Evolutionary conservation across 2,113 vertebrate species (phyloP), one percentile per base, ranked within the genome.

Genomic region (Trichomycterus rosablanca): DNA sequence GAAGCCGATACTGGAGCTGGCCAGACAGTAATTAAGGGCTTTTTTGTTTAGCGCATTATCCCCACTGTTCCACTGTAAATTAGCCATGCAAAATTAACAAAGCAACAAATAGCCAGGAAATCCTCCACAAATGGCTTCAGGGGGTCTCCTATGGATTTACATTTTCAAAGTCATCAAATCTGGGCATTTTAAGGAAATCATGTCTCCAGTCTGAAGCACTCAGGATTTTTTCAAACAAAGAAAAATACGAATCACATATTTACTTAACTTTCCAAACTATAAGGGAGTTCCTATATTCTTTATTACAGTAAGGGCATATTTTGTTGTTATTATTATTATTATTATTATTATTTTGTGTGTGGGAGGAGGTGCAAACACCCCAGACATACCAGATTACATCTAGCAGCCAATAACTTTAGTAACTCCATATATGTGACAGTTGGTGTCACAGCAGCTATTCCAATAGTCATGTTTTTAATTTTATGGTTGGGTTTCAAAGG

Each of bases 41-140:
- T 78, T 85, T 70, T 84, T 86, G 79, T 86, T 81, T 77, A 59
- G 76, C 76, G 81, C 81, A 87, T 86, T 83, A 88, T 85, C 81
- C 84, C 76, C 68, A 74, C 81, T 77, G 76, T 84, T 85, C 82
- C 82, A 81, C 78, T 82, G 76, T 75, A 85, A 84, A 87, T 87
- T 83, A 85, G 68, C 69, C 69, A 71, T 81, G 79, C 74, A 80
- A 82, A 82, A 82, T 77, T 76, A 75, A 57, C 76, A 83, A 83
- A 81, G 60, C 71, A 78, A 81, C 78, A 84, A 83, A 83, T 80
- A 79, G 76, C 49, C 56, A 74, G 74, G 65, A 79, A 82, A 82
- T 78, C 79, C 60, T 80, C 73, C 68, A 68, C 70, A 66, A 58
- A 57, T 65, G 50, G 49, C 56, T 64, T 26, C 32, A 54, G 14